A percentile compares a stretch with the other conserved stretches of the same genome.
These are phyloP conservation scores for Pseudomyrmex flavicornis DNA, from an alignment of 1,140 invertebrate species.

Conservation along the genomic window DNA sequence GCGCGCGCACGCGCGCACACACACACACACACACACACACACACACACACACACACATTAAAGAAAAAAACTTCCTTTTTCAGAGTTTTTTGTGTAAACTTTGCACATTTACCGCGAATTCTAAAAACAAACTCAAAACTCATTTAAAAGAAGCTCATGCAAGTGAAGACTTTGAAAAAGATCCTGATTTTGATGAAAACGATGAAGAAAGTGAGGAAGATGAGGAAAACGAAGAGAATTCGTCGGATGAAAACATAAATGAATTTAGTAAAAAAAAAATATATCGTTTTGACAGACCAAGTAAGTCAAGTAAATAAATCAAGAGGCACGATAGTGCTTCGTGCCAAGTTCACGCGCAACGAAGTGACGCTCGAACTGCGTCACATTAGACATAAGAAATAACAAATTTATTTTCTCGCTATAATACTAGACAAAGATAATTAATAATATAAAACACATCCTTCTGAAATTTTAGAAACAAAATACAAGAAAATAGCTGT, in stretches of 20 bases:
- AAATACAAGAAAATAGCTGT: constrained; percentile 61
- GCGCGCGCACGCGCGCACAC: no score
- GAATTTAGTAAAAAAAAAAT: constrained; percentile 10
- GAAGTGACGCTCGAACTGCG: no score
- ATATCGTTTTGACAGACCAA: constrained; percentile 1
- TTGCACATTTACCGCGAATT: constrained; percentile 74
- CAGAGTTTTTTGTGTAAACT: constrained; percentile 79
- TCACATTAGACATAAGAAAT: no score
- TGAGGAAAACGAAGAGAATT: constrained; percentile 1
- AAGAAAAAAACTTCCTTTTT: constrained; percentile 30
- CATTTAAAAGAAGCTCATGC: constrained; percentile 76
- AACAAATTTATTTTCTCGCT: no score
- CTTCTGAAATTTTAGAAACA: constrained; percentile 52
- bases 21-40: not conserved
- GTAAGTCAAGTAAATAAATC: not conserved
- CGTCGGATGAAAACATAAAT: constrained; percentile 53
- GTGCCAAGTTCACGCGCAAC: no score
- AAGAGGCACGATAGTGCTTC: no score
- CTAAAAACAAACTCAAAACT: constrained; percentile 69
- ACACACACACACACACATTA: not conserved
- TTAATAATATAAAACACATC: not conserved
- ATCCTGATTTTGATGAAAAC: constrained; percentile 66
- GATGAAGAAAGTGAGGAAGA: constrained; percentile 52
- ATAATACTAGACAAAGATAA: not conserved
- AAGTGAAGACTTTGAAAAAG: constrained; percentile 44